These are phyloP conservation scores for Pseudobourletiella spinata DNA, from an alignment of 1,140 invertebrate genomes.

Conservation along the genomic window DNA sequence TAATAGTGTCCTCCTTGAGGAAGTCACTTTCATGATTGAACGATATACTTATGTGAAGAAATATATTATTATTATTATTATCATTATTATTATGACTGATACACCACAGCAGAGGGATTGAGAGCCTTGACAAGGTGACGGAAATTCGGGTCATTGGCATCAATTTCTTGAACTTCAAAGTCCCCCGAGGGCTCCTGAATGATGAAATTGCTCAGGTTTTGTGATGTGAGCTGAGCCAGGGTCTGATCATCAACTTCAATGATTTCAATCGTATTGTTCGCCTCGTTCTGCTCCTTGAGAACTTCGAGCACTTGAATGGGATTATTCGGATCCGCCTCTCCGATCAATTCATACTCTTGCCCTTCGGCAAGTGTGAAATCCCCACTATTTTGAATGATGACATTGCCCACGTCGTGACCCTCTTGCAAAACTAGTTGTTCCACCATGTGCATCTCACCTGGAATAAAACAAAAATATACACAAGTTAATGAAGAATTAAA, in stretches of 20 bases:
- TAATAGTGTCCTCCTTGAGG: too few species aligned
- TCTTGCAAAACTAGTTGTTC: conserved; percentile 10
- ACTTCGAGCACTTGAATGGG: conserved; percentile 22
- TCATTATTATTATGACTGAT: conserved; percentile 2
- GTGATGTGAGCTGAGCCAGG: conserved; percentile 19
- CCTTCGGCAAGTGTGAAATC: conserved; percentile 33
- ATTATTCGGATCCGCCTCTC: conserved; percentile 23
- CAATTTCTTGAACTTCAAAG: conserved; percentile 6
- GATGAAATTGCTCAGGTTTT: conserved; percentile 15
- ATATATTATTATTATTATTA: too few species aligned
- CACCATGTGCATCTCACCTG: conserved; percentile 5
- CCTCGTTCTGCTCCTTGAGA: conserved; percentile 7
- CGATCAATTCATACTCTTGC: conserved; percentile 34
- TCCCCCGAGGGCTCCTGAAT: background rate
- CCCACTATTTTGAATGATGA: conserved; percentile 22
- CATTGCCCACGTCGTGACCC: conserved; percentile 11
- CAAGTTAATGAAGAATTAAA: too few species aligned
- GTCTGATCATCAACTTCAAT: conserved; percentile 34
- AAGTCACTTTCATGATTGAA: too few species aligned
- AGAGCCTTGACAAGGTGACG: conserved; percentile 8
- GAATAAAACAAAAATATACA: conserved; percentile 7
- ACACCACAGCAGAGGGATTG: background rate
- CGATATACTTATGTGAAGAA: too few species aligned
- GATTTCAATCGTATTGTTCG: conserved; percentile 20
- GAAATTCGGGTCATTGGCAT: conserved; percentile 11